Percentiles rank a stretch among this genome's conserved stretches.
Evolutionary conservation across 2,797 vertebrate species (phyloP).

Genomic region (Parauchenoglanis ngamensis): DNA sequence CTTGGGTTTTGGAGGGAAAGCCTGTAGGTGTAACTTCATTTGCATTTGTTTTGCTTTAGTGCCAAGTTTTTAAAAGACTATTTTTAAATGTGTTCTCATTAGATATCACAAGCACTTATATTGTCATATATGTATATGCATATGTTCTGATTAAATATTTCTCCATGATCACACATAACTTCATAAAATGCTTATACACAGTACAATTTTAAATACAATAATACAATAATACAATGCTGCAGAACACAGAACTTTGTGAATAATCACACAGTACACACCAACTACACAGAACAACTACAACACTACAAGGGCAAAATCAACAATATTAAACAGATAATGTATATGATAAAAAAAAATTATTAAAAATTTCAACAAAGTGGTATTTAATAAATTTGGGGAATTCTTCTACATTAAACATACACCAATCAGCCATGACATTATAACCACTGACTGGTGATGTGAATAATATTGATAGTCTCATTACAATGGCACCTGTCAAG

Average conservation of each 20-base stretch:
- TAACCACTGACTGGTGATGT: too few relatives aligned
- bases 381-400: too few relatives aligned
- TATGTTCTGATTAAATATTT: neutral
- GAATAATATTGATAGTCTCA: too few relatives aligned
- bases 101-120: neutral
- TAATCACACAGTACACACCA: neutral
- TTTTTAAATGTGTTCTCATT: neutral
- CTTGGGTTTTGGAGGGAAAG: neutral
- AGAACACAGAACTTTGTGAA: neutral
- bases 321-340: too few relatives aligned
- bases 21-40: neutral
- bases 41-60: neutral
- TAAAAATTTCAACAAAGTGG: too few relatives aligned
- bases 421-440: too few relatives aligned
- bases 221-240: neutral
- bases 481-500: too few relatives aligned
- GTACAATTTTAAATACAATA: neutral
- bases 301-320: too few relatives aligned
- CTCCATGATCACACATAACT: neutral
- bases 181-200: neutral
- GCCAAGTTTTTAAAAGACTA: neutral
- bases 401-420: too few relatives aligned
- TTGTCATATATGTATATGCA: neutral
- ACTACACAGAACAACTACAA: neutral
- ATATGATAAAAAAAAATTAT: too few relatives aligned